Percentiles rank a stretch among this genome's conserved stretches.
These are phyloP conservation scores for Coilia nasus DNA, from an alignment of 2,797 vertebrate species.

Conservation along the genomic window DNA sequence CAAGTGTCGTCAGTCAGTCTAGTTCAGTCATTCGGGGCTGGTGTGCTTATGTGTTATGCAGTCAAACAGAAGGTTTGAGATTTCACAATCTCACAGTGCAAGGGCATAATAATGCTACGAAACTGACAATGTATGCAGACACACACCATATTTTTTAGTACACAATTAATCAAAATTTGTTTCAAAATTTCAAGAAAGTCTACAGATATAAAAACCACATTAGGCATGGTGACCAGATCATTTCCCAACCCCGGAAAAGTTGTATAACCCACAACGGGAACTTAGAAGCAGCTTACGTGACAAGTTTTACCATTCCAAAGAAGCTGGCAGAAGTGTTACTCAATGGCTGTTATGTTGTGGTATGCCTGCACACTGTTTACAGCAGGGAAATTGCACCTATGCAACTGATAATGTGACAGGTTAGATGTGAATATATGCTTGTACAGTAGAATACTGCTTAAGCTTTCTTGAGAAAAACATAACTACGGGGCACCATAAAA, in stretches of 20 bases:
- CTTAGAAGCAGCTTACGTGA: neutral
- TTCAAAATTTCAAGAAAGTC: neutral
- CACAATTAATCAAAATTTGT: no score
- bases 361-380: neutral
- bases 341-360: neutral
- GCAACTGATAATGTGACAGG: neutral
- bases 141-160: no score
- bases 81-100: neutral
- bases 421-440: no score
- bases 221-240: neutral
- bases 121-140: neutral
- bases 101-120: neutral
- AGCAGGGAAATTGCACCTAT: neutral
- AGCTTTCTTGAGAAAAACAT: neutral
- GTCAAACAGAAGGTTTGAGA: neutral
- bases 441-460: neutral
- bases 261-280: neutral
- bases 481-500: neutral
- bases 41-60: neutral
- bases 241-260: neutral
- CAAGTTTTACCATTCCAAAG: neutral
- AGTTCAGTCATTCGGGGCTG: neutral
- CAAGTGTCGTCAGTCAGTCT: neutral
- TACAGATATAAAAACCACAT: neutral
- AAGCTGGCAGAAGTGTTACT: neutral